Evolutionary conservation across 2,113 vertebrate genomes (phyloP).

Genomic region (Lichenostomus cassidix): DNA sequence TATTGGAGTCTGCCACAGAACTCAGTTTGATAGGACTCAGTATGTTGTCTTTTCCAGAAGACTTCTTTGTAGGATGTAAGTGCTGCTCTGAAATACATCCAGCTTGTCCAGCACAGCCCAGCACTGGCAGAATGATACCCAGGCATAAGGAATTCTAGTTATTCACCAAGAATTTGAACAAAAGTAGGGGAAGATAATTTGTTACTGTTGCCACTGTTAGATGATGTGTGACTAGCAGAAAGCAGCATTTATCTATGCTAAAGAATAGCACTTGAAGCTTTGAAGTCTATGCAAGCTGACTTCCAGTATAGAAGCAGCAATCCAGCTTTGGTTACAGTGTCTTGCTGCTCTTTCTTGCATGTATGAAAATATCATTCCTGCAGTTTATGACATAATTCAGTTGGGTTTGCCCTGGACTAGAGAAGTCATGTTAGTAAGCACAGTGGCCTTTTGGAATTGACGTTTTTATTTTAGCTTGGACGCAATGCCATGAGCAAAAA

Average conservation of each 20-base stretch:
- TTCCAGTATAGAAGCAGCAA: background rate
- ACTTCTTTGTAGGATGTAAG: background rate
- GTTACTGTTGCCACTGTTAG: background rate
- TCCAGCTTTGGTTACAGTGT: background rate
- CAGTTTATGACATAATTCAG: background rate
- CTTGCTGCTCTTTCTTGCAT: background rate
- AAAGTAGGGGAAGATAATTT: background rate
- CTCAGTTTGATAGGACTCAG: background rate
- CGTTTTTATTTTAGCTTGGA: background rate
- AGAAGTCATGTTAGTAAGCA: background rate
- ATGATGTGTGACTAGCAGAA: background rate
- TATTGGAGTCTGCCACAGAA: background rate
- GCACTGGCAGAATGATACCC: background rate
- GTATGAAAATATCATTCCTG: background rate
- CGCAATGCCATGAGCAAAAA: background rate
- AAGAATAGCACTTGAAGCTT: background rate
- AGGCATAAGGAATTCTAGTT: background rate
- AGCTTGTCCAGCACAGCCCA: background rate
- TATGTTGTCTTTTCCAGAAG: background rate
- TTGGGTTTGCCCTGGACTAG: background rate
- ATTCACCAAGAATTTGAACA: background rate
- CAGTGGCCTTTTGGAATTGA: background rate
- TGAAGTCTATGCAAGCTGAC: background rate
- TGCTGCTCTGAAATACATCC: background rate
- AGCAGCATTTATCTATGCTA: background rate